Evolutionary conservation across 2,888 invertebrate species (phyloP).

Genomic region (Nomada flava): DNA sequence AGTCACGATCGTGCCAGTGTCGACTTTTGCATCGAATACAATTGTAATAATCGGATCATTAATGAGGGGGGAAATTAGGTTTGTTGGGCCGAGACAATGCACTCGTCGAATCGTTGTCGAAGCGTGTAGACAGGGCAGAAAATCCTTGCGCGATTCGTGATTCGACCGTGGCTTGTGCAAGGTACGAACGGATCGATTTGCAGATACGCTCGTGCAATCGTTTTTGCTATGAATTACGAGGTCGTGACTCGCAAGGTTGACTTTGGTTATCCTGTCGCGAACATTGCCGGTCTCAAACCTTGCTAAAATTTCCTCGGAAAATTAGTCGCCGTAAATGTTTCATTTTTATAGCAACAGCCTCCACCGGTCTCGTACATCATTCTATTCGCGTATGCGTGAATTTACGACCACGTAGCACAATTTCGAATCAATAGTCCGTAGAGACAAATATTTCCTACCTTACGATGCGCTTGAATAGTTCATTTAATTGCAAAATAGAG

Average conservation of each 20-base stretch:
- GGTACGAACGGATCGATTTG: conserved; percentile 59
- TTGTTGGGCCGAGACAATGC: background rate
- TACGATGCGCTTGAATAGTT: too few relatives aligned
- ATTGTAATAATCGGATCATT: conserved; percentile 20
- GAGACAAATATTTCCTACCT: too few relatives aligned
- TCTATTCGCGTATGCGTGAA: too few relatives aligned
- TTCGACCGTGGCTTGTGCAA: conserved; percentile 34
- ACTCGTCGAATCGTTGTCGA: background rate
- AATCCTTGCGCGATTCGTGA: conserved; percentile 18
- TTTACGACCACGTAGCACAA: too few relatives aligned
- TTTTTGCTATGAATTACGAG: conserved; percentile 63
- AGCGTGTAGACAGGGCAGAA: background rate
- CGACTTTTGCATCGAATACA: background rate
- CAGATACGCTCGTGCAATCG: conserved; percentile 63
- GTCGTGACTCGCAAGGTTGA: conserved; percentile 54
- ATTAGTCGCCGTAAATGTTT: too few relatives aligned
- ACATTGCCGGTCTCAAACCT: conserved; percentile 34
- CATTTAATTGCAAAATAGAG: too few relatives aligned
- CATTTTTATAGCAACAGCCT: too few relatives aligned
- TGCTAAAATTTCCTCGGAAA: background rate
- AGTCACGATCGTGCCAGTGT: background rate
- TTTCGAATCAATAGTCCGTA: too few relatives aligned
- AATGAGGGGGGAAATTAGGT: conserved; percentile 30
- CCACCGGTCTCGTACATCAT: too few relatives aligned
- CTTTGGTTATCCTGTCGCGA: conserved; percentile 39